Evolutionary conservation across 2,797 vertebrate species (phyloP), one percentile per base, ranked within the genome.

Genomic region (Pipistrellus pipistrellus): DNA sequence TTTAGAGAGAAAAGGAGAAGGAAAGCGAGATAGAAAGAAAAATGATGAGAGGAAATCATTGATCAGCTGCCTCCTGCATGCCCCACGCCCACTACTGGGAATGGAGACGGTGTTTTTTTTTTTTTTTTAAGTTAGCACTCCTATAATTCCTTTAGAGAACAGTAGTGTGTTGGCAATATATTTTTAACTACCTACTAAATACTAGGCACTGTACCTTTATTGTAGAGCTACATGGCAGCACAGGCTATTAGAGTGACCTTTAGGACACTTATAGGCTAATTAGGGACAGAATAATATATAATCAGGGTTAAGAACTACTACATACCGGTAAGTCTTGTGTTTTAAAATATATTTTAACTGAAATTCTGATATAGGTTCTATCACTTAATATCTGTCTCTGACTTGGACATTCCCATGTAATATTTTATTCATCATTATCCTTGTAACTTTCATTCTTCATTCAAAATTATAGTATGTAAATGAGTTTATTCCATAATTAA

Each of bases 401-500:
- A 88, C 18, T 64, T 46, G 25, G 62, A 82, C 38, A 83, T 71
- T 83, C 41, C 51, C 21, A 83, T 11, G 10, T 9, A 87, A 66
- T 87, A 91, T 41, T 93, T 77, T 80, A 71, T 72, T 93, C 20
- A 82, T 76, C 41, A 72, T 48, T 77, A 81, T 82, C 35, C 68
- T 77, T 69, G 25, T 72, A 93, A 57, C 25, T 71, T 76, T 76
- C 62, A 64, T 48, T 84, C 82, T 88, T 81, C 51, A 75, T 46
- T 93, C 18, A 91, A 90, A 88, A 71, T 35, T 88, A 78, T 78
- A 35, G 27, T 38, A 88, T 46, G 88, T 85, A 91, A 94, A 68
- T 64, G 11, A 88, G 7, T 83, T 53, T 82, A 90, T 82, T 75
- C 27, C 77, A 84, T 41, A 68, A 88, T 73, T 87, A 27, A 51